Evolutionary conservation across 2,888 invertebrate genomes (phyloP).

Genomic region (Nephrotoma appendiculata): DNA sequence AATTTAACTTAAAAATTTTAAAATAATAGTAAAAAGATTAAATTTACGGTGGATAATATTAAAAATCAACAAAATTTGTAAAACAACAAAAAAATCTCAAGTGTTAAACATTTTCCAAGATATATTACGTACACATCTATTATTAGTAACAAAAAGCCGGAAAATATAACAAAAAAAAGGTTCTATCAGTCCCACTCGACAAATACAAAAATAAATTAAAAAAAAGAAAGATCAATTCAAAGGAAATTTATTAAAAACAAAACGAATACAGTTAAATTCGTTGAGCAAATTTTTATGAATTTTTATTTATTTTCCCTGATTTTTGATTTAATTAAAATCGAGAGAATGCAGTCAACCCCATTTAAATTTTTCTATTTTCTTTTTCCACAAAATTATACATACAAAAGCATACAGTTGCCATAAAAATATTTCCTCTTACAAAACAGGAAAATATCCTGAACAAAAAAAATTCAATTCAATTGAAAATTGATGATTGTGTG

Average conservation of each 20-base stretch:
- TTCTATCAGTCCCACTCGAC: neutral
- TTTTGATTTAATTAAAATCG: neutral
- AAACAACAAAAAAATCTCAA: neutral
- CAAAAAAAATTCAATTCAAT: neutral
- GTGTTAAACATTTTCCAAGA: neutral
- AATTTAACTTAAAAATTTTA: constrained; percentile 4
- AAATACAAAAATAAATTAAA: neutral
- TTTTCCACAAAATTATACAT: neutral
- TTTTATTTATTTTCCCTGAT: neutral
- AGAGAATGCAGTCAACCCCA: neutral
- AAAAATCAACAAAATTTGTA: neutral
- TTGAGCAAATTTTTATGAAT: neutral
- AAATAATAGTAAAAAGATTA: constrained; percentile 12
- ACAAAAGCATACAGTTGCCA: neutral
- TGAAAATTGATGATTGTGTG: neutral
- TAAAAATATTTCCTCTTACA: neutral
- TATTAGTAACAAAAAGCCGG: neutral
- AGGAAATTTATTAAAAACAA: neutral
- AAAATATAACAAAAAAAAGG: neutral
- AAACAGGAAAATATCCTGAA: neutral
- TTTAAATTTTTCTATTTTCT: neutral
- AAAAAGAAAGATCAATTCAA: neutral
- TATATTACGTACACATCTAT: neutral
- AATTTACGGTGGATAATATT: constrained; percentile 8
- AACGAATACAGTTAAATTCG: neutral